Base-by-base conservation (phyloP, 2,113 vertebrate genomes). In the Pagrus major region DNA sequence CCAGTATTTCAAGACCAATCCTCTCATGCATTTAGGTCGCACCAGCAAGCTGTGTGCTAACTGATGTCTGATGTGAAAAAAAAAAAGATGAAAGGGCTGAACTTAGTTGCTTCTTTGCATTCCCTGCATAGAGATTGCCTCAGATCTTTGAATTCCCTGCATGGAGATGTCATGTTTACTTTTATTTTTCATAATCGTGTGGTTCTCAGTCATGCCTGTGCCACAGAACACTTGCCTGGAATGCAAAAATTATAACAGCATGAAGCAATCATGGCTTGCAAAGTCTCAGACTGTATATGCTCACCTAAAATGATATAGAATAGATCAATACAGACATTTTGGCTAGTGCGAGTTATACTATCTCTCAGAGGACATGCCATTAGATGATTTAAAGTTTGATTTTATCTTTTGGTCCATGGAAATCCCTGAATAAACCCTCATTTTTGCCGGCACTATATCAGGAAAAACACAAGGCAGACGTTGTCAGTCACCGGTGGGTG, bases 41-140 rank as follows among this genome's bases (percentile, higher is more conserved):
- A 58, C 39, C 12, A 54, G 49, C 61, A 79, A 51, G 52, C 44
- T 15, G 5, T 46, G 20, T 33, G 14, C 0, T 59, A 29, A 52
- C 55, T 52, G 61, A 70, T 77, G 18, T 51, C 47, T 59, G 51
- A 75, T 61, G 37, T 47, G 21, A 41, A n/a, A n/a, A n/a, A n/a
- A 52, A 67, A 58, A 39, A 6, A 68, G 56, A 64, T 63, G n/a
- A 76, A 75, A 58, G 65, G 37, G 15, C 31, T 71, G 18, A 58
- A 70, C 16, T 21, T 21, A 27, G 55, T 64, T 44, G 31, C 59
- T 42, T 49, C 16, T 35, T 35, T 68, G 71, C 47, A 49, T 39
- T 27, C 29, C 47, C 16, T 63, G 56, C 42, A 55, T 63, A n/a
- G 4, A 54, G 31, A 78, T 59, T n/a, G n/a, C n/a, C n/a, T n/a